These are phyloP conservation scores for Hyposoter dolosus DNA, from an alignment of 2,888 invertebrate species.

Conservation along the genomic window DNA sequence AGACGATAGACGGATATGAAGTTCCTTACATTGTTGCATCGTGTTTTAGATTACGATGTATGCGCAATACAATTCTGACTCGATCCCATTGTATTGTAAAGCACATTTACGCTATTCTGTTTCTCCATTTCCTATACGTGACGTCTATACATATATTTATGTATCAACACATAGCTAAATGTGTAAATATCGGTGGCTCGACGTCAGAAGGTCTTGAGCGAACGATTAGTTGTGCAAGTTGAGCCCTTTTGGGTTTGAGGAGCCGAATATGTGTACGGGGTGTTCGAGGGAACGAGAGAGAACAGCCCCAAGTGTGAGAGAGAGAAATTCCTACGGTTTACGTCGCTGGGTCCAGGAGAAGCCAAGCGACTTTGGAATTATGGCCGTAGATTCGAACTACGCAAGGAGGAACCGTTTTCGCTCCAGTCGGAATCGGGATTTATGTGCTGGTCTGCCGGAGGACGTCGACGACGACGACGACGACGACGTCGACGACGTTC, in stretches of 20 bases:
- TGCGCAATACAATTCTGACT: slow-evolving; percentile 22
- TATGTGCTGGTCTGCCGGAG: slow-evolving; percentile 62
- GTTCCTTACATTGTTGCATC: slow-evolving; percentile 16
- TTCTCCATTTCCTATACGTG: not conserved
- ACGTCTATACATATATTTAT: slow-evolving; percentile 14
- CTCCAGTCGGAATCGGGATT: slow-evolving; percentile 70
- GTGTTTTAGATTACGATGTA: slow-evolving; percentile 12
- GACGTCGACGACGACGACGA: slow-evolving; percentile 54
- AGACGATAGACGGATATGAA: not conserved
- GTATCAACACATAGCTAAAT: not conserved
- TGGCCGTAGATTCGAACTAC: slow-evolving; percentile 68
- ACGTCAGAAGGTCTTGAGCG: not conserved
- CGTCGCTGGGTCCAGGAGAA: slow-evolving; percentile 62
- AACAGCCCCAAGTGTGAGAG: slow-evolving; percentile 13
- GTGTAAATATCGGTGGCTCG: not conserved
- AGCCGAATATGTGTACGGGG: not conserved
- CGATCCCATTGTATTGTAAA: slow-evolving; percentile 5
- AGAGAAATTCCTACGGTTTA: slow-evolving; percentile 45
- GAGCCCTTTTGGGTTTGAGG: slow-evolving; percentile 12
- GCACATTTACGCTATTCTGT: not conserved
- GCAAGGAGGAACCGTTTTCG: slow-evolving; percentile 70
- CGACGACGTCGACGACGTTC: slow-evolving; percentile 33
- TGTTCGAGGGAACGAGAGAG: not conserved
- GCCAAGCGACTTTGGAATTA: slow-evolving; percentile 70
- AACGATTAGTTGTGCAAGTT: not conserved